phyloP scores from a whole-genome alignment of 1,140 invertebrate species.

The Hypsibius dujardini region DNA sequence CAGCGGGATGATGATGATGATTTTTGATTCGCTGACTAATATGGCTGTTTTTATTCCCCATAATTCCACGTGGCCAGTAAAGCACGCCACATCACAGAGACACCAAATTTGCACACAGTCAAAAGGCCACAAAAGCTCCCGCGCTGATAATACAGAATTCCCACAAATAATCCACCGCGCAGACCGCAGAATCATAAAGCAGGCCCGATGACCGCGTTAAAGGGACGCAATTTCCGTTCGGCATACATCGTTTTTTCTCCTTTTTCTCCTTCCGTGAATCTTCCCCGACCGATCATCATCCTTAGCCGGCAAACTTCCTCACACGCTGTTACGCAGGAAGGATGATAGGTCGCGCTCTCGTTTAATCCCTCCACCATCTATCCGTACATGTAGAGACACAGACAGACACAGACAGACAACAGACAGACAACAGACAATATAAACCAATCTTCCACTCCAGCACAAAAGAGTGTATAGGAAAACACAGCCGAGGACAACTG shows the following conservation, averaged over 20 bases:
- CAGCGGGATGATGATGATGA: not conserved
- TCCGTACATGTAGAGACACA: too few relatives aligned
- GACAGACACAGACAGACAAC: too few relatives aligned
- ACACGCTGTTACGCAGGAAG: too few relatives aligned
- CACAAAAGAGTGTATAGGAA: not conserved
- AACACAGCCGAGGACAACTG: not conserved
- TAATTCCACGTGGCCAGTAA: not conserved
- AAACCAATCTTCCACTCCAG: not conserved
- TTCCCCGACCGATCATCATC: too few relatives aligned
- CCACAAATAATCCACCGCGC: too few relatives aligned
- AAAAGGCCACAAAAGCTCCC: not conserved
- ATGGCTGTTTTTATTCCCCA: constrained; percentile 9
- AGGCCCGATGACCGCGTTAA: not conserved
- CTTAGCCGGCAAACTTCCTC: too few relatives aligned
- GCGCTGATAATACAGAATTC: not conserved
- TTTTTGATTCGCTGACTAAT: not conserved
- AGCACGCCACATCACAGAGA: not conserved
- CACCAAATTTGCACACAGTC: not conserved
- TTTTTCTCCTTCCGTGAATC: too few relatives aligned
- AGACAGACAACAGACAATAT: not conserved
- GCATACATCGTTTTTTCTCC: not conserved
- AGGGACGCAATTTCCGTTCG: not conserved
- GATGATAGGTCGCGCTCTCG: too few relatives aligned
- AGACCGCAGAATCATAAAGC: too few relatives aligned
- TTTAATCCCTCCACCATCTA: too few relatives aligned